A percentile compares a stretch with the other conserved stretches of the same genome.
These are phyloP conservation scores for Calcarius lapponicus DNA, from an alignment of 2,797 vertebrate species.

Conservation along the genomic window DNA sequence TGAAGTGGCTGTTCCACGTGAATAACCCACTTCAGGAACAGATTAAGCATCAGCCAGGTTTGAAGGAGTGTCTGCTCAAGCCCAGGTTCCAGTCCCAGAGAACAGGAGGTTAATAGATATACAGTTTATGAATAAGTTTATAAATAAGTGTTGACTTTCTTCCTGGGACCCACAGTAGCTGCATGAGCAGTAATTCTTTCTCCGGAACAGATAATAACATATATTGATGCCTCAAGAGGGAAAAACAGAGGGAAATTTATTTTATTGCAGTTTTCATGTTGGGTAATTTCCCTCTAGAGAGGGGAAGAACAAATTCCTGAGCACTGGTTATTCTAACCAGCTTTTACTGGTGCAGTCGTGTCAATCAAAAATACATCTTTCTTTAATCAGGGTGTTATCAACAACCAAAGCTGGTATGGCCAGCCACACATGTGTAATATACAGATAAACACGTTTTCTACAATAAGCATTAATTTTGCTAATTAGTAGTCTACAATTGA, in stretches of 20 bases:
- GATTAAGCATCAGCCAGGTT: background rate
- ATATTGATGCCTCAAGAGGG: too few relatives aligned
- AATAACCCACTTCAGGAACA: background rate
- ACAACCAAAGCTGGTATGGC: background rate
- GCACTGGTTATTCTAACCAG: background rate
- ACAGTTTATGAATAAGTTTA: background rate
- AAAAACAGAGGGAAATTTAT: background rate
- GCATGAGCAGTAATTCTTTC: background rate
- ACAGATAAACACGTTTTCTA: background rate
- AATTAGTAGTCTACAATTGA: background rate
- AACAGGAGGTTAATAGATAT: background rate
- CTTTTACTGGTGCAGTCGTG: background rate
- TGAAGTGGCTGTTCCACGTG: background rate
- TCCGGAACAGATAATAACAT: background rate
- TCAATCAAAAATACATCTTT: background rate
- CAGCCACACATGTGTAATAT: rapidly evolving
- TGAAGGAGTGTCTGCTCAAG: background rate
- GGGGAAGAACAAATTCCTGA: background rate
- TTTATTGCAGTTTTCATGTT: background rate
- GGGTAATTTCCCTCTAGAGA: background rate
- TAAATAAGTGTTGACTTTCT: background rate
- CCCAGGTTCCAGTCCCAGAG: background rate
- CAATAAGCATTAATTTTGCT: background rate
- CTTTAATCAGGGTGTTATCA: background rate
- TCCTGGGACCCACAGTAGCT: background rate